Conservation (phyloP, 2,888 invertebrate genomes). For the Clepsis dumicolana region DNA sequence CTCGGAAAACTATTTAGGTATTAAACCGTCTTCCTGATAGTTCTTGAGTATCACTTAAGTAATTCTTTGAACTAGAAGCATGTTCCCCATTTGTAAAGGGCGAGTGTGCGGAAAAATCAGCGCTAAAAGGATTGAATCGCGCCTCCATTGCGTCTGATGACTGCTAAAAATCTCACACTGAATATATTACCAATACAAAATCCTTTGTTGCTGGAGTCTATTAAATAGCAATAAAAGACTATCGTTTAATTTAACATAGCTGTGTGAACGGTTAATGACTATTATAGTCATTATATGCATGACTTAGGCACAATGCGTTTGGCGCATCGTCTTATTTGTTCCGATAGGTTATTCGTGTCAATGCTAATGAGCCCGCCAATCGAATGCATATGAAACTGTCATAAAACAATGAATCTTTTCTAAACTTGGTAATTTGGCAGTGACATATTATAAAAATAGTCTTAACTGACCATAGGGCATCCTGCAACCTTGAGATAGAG, state of each 20-base stretch:
- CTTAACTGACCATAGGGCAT: too few species aligned
- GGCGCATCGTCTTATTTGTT: conserved; percentile 51
- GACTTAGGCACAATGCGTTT: background rate
- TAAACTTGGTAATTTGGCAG: conserved; percentile 7
- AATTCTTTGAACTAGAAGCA: too few species aligned
- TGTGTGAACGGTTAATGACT: conserved; percentile 48
- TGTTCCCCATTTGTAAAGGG: too few species aligned
- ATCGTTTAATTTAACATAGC: conserved; percentile 1
- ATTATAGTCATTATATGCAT: conserved; percentile 53
- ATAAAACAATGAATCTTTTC: conserved; percentile 50
- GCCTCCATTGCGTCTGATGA: background rate
- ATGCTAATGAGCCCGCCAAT: conserved; percentile 75
- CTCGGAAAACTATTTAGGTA: too few species aligned
- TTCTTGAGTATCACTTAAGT: too few species aligned
- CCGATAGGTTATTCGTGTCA: conserved; percentile 71
- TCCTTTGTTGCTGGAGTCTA: background rate
- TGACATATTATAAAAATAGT: too few species aligned
- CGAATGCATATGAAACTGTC: conserved; percentile 64
- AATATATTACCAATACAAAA: background rate
- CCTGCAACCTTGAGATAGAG: too few species aligned
- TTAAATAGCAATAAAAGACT: background rate
- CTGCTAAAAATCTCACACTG: background rate
- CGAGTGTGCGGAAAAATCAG: background rate
- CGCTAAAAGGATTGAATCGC: background rate
- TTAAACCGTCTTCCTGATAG: too few species aligned